Conservation (phyloP, 2,888 invertebrate species). For the Caradrina kadenii region DNA sequence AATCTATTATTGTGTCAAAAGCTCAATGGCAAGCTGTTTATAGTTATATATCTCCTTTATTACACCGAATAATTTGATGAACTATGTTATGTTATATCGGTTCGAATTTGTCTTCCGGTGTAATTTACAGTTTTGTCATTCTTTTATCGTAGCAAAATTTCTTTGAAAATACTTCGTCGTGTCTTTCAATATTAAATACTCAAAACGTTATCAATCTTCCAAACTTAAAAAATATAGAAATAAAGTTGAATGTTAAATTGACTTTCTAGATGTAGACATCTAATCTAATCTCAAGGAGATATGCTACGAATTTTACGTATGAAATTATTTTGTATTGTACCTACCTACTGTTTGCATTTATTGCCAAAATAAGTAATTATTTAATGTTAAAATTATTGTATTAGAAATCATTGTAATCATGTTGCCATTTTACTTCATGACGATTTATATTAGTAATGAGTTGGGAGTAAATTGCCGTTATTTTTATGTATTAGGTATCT, state of each 20-base stretch:
- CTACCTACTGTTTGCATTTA: constrained; percentile 64
- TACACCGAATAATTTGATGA: constrained; percentile 49
- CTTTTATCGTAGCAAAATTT: constrained; percentile 56
- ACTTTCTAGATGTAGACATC: constrained; percentile 51
- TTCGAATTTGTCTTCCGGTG: constrained; percentile 73
- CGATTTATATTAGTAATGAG: constrained; percentile 60
- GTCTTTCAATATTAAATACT: constrained; percentile 55
- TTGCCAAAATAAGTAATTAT: constrained; percentile 65
- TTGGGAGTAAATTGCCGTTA: constrained; percentile 62
- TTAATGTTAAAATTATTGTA: constrained; percentile 62
- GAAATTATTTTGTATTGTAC: constrained; percentile 56
- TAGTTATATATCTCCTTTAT: constrained; percentile 37
- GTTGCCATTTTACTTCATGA: constrained; percentile 76
- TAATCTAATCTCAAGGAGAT: constrained; percentile 54
- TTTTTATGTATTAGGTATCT: constrained; percentile 57
- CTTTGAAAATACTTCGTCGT: constrained; percentile 39
- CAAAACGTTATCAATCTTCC: constrained; percentile 45
- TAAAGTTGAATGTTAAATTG: constrained; percentile 41
- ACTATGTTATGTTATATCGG: constrained; percentile 54
- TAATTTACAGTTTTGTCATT: constrained; percentile 54
- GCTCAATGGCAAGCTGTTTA: constrained; percentile 80
- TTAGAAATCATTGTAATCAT: constrained; percentile 67
- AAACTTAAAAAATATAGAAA: constrained; percentile 37
- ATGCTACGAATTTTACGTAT: constrained; percentile 57
- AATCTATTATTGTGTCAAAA: constrained; percentile 83